Evolutionary conservation across 2,797 vertebrate genomes (phyloP), one percentile per base, ranked within the genome.

Genomic region (Dryobates pubescens): DNA sequence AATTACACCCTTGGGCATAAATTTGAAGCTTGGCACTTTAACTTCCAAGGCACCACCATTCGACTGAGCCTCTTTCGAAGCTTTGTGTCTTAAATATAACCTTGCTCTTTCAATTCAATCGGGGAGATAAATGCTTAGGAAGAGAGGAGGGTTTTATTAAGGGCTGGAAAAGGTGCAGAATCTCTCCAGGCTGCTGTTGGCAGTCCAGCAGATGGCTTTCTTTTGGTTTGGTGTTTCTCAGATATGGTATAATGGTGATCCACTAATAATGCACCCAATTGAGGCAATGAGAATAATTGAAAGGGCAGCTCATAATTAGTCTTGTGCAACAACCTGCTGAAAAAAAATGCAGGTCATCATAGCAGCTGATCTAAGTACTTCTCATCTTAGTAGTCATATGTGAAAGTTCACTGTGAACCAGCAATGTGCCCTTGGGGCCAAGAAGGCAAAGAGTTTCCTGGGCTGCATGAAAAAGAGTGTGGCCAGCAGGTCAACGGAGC

Each of bases 121-220:
- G 41, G n/a, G n/a, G 53, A 53, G 22, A 41, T 74, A 63, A 45
- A 22, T 4, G 12, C 19, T 1, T 43, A 18, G 59, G 12, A n/a
- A 23, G 63, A 54, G 43, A 61, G 32, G 34, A 6, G 18, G 51
- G n/a, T 10, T 7, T 76, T 75, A 56, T 27, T 34, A 56, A 19
- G 74, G n/a, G 32, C 38, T 65, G n/a, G 32, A 45, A 61, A 24
- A 72, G 86, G 18, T 24, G 27, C 51, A 67, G 59, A 74, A 83
- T 49, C 14, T 17, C 7, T 7, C 36, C 77, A 51, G 54, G 69
- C 68, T 82, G 68, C 53, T 71, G 41, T 16, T 83, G 78, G 43
- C 43, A 49, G 26, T 6, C 22, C n/a, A 53, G 75, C 87, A 87
- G 87, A 81, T 87, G 93, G 61, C 30, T 73, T 69, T 81, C 70